Percentiles rank a stretch among this genome's conserved stretches.
Conservation (phyloP, 2,113 vertebrate species). For the Triplophysa siluroides region DNA sequence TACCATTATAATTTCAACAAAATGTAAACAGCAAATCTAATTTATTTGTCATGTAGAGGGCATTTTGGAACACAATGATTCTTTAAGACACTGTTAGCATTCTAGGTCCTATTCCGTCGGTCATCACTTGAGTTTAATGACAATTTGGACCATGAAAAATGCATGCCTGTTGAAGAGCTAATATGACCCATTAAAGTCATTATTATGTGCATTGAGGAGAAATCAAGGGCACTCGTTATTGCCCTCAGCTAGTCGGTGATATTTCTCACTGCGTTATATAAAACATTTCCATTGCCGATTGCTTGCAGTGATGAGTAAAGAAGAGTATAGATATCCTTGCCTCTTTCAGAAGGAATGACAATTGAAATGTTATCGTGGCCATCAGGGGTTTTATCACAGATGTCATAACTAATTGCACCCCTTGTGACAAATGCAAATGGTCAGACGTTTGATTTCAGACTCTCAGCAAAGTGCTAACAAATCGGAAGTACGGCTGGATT, state of each 20-base stretch:
- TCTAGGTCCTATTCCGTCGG: background rate
- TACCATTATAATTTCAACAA: background rate
- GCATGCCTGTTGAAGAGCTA: constrained; percentile 22
- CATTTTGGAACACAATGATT: constrained; percentile 13
- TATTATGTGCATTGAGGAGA: constrained; percentile 8
- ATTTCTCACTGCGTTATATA: constrained; percentile 2
- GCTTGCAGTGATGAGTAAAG: background rate
- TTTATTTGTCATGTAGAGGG: background rate
- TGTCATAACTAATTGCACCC: constrained; percentile 13
- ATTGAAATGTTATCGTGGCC: background rate
- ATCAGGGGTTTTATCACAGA: constrained; percentile 12
- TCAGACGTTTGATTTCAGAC: background rate
- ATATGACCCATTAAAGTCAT: constrained; percentile 43
- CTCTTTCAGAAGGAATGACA: background rate
- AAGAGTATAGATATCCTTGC: constrained; percentile 7
- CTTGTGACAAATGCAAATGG: background rate
- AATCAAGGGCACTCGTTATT: constrained; percentile 26
- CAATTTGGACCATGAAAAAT: constrained; percentile 22
- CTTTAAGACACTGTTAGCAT: background rate
- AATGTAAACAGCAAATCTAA: background rate
- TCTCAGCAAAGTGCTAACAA: constrained; percentile 12
- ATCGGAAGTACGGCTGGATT: background rate
- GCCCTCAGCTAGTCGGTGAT: background rate
- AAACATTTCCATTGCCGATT: background rate
- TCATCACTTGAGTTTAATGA: constrained; percentile 23